Percentiles rank a stretch among this genome's conserved stretches.
Conservation (phyloP, 2,797 vertebrate species). For the Leucoraja ocellata region DNA sequence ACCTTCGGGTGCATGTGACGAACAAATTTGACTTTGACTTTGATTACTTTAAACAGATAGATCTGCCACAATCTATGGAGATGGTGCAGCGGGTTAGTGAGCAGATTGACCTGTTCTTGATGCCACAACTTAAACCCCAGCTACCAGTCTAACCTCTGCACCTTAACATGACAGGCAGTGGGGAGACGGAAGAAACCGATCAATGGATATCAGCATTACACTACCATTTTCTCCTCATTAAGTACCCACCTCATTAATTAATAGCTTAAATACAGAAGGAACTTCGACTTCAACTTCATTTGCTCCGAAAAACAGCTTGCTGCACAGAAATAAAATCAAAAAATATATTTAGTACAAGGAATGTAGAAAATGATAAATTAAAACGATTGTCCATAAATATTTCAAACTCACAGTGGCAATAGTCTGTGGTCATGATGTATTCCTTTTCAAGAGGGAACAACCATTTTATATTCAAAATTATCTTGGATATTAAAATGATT, state of each 20-base stretch:
- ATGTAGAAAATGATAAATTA: background rate
- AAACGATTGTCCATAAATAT: background rate
- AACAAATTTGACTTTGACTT: too few relatives aligned
- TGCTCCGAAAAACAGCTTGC: conserved; percentile 88
- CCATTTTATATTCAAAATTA: background rate
- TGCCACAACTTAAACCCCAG: background rate
- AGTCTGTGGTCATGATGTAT: background rate
- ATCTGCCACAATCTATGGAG: background rate
- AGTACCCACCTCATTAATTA: conserved; percentile 88
- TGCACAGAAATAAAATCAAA: conserved; percentile 49
- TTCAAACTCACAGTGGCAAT: background rate
- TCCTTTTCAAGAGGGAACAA: background rate
- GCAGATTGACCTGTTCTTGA: background rate
- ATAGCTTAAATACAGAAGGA: conserved; percentile 98
- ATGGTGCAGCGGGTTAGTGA: background rate
- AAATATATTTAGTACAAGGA: background rate
- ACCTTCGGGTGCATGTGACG: too few relatives aligned
- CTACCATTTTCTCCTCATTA: background rate
- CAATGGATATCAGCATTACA: background rate
- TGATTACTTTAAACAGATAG: background rate
- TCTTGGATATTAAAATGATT: background rate
- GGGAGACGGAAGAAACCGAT: background rate
- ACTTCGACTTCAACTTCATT: conserved; percentile 99
- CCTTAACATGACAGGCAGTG: background rate
- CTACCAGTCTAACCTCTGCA: background rate